Base-by-base conservation (phyloP, 1,140 invertebrate genomes). In the Phymorhynchus buccinoides region DNA sequence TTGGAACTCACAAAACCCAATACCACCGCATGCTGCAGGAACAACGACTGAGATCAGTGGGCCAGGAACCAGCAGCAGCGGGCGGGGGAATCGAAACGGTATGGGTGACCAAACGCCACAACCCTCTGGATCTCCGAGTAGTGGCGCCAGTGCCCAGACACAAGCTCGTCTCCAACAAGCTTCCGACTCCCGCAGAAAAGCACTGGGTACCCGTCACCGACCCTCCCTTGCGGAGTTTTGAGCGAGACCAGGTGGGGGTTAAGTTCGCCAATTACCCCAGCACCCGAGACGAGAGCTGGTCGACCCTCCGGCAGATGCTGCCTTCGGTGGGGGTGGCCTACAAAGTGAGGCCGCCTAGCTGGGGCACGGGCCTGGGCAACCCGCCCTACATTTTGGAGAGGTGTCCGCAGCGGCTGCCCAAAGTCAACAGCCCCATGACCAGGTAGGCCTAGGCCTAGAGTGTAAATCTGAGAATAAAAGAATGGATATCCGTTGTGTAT, bases 401-500 rank as follows among this genome's bases (percentile, higher is more conserved):
- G 71, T 52, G 87, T 9, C 62, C 87, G 22, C 87, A 77, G 48
- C 77, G 90, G 80, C 88, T 90, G 44, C 92, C 92, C 4, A 85
- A 87, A 35, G 88, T 92, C n/a, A 90, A 91, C 86, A 91, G 91
- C 79, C 90, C 90, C 32, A 92, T 92, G 91, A 91, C 90, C 22
- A 91, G 88, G 92, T 93, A 89, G n/a, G n/a, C n/a, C n/a, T n/a
- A n/a, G n/a, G n/a, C n/a, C 7, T 52, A 52, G 22, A 52, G 22
- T 7, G 7, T 52, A 52, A 52, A 52, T 52, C 48, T 12, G 22
- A 12, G 22, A 52, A 52, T 22, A 12, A 52, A 52, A 12, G 9
- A 52, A 52, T 52, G 9, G 22, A 22, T 52, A 7, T 52, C 48
- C 48, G 48, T 52, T n/a, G n/a, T n/a, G n/a, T n/a, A n/a, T n/a